Evolutionary conservation across 2,888 invertebrate species (phyloP).

Genomic region (Tachina grossa): DNA sequence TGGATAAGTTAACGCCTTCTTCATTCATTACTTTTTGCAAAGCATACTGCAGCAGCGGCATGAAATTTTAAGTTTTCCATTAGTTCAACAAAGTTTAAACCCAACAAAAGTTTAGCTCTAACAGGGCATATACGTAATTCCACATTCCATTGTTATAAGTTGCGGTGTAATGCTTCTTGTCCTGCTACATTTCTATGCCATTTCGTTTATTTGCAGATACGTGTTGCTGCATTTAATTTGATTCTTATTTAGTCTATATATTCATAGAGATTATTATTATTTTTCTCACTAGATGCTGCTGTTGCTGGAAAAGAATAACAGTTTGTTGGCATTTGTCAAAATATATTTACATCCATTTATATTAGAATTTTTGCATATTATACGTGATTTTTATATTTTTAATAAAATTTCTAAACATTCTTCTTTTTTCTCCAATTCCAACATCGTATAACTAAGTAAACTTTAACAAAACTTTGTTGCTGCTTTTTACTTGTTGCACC

Average conservation of each 20-base stretch:
- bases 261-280: conserved; percentile 40
- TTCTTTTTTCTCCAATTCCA: conserved; percentile 6
- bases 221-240: conserved; percentile 74
- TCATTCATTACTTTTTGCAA: too few species aligned
- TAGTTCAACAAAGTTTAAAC: neutral
- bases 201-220: conserved; percentile 56
- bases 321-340: conserved; percentile 32
- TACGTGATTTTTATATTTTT: conserved; percentile 73
- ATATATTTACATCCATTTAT: conserved; percentile 21
- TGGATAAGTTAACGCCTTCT: too few species aligned
- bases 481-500: conserved; percentile 15
- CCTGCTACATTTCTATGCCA: conserved; percentile 15
- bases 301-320: neutral
- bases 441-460: neutral
- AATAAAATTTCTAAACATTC: conserved; percentile 50
- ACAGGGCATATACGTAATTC: neutral
- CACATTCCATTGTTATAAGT: neutral
- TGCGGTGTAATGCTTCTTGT: conserved; percentile 24
- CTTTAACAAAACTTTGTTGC: neutral
- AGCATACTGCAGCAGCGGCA: too few species aligned
- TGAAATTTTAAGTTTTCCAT: neutral
- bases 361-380: conserved; percentile 72
- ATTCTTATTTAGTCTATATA: conserved; percentile 64
- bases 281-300: neutral
- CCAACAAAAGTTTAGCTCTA: neutral